Evolutionary conservation across 2,888 invertebrate genomes (phyloP).

Genomic region (Pristionchus mayeri): DNA sequence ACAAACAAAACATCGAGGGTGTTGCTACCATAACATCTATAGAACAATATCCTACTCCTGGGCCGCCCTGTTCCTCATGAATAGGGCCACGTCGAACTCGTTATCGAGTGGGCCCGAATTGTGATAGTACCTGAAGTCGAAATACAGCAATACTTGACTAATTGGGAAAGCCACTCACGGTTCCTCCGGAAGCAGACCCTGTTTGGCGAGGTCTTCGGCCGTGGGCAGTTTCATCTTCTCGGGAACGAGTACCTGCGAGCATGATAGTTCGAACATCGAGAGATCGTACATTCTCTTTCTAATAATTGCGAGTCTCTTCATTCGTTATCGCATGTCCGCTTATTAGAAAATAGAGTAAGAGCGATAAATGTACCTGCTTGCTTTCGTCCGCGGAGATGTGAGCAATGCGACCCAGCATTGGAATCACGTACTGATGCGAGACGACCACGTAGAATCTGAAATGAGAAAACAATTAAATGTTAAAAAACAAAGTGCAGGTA

Average conservation of each 20-base stretch:
- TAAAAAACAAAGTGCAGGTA: neutral
- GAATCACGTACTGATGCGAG: constrained; percentile 68
- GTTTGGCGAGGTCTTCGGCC: constrained; percentile 63
- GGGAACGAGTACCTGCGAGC: constrained; percentile 61
- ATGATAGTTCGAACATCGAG: neutral
- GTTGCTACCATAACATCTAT: neutral
- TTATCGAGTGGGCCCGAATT: constrained; percentile 58
- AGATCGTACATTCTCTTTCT: neutral
- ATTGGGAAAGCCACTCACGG: constrained; percentile 50
- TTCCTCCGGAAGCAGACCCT: constrained; percentile 64
- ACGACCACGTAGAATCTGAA: constrained; percentile 51
- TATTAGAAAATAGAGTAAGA: neutral
- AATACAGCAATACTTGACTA: neutral
- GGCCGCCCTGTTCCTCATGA: constrained; percentile 57
- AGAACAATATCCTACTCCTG: constrained; percentile 4
- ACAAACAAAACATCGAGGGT: constrained; percentile 39
- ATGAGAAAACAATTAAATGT: neutral
- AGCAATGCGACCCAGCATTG: constrained; percentile 72
- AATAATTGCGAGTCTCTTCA: neutral
- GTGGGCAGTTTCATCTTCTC: constrained; percentile 57
- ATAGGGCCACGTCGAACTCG: constrained; percentile 64
- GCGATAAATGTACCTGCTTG: constrained; percentile 59
- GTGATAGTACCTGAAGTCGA: constrained; percentile 57
- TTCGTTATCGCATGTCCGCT: neutral
- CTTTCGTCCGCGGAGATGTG: constrained; percentile 73